These are phyloP conservation scores for Gorsachius goisagi DNA, from an alignment of 2,113 vertebrate species.

Conservation along the genomic window DNA sequence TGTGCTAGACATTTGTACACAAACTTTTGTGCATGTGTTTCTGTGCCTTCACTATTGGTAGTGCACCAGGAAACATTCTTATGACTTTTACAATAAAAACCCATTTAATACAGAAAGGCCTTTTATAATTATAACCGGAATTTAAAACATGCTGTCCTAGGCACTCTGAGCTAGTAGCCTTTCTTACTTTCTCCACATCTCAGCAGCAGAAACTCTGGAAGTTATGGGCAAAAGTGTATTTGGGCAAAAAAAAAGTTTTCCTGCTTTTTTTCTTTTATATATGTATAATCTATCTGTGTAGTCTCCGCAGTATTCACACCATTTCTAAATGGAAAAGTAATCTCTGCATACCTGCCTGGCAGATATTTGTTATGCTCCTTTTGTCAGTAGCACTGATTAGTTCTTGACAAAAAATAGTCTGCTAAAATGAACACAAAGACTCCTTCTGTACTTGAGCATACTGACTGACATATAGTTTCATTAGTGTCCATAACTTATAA, in stretches of 20 bases:
- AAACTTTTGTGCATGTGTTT: neutral
- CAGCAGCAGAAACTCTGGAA: neutral
- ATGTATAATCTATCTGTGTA: neutral
- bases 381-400: neutral
- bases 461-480: neutral
- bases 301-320: neutral
- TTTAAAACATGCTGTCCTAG: neutral
- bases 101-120: neutral
- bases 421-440: neutral
- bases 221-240: neutral
- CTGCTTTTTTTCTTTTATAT: neutral
- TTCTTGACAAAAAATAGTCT: neutral
- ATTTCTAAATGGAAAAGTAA: neutral
- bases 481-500: neutral
- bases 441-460: neutral
- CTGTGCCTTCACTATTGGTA: neutral
- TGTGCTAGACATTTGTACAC: neutral
- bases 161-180: neutral
- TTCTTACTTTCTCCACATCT: neutral
- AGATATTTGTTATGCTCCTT: neutral
- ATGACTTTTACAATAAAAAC: neutral
- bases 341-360: neutral
- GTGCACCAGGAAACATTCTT: neutral
- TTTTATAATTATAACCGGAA: neutral
- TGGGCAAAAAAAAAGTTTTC: neutral